Evolutionary conservation across 2,888 invertebrate genomes (phyloP).

Genomic region (Harpalus rufipes): DNA sequence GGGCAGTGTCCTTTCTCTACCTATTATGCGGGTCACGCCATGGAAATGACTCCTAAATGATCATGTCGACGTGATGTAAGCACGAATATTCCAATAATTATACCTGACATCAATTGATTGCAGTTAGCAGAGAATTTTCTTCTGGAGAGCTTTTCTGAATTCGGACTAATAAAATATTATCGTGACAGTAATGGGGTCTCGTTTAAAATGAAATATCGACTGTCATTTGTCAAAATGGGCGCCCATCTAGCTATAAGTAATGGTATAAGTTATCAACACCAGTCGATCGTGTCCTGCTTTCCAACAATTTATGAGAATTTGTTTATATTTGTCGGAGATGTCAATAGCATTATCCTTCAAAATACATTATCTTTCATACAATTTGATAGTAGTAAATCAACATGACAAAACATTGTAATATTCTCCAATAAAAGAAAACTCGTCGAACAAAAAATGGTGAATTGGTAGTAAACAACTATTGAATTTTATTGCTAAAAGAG

Average conservation of each 20-base stretch:
- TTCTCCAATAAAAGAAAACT: background rate
- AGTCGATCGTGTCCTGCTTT: slow-evolving; percentile 31
- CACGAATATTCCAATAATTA: slow-evolving; percentile 37
- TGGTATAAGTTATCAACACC: slow-evolving; percentile 20
- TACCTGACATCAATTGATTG: slow-evolving; percentile 42
- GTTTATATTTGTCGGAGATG: background rate
- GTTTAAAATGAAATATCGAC: slow-evolving; percentile 52
- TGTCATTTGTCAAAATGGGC: slow-evolving; percentile 43
- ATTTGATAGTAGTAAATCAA: background rate
- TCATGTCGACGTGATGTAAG: slow-evolving; percentile 35
- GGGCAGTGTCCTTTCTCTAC: background rate
- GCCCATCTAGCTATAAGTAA: slow-evolving; percentile 31
- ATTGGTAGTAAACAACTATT: background rate
- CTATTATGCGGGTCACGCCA: slow-evolving; percentile 5
- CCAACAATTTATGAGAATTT: slow-evolving; percentile 26
- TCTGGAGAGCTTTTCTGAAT: slow-evolving; percentile 36
- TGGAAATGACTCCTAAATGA: slow-evolving; percentile 11
- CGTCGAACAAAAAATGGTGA: background rate
- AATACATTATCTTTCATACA: background rate
- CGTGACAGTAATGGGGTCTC: slow-evolving; percentile 51
- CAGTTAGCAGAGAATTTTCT: slow-evolving; percentile 44
- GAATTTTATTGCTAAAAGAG: background rate
- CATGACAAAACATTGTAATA: too few relatives aligned
- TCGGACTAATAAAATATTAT: slow-evolving; percentile 47
- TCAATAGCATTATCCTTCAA: background rate